Conservation (phyloP, 2,888 invertebrate species). For the Dasypogon diadema region DNA sequence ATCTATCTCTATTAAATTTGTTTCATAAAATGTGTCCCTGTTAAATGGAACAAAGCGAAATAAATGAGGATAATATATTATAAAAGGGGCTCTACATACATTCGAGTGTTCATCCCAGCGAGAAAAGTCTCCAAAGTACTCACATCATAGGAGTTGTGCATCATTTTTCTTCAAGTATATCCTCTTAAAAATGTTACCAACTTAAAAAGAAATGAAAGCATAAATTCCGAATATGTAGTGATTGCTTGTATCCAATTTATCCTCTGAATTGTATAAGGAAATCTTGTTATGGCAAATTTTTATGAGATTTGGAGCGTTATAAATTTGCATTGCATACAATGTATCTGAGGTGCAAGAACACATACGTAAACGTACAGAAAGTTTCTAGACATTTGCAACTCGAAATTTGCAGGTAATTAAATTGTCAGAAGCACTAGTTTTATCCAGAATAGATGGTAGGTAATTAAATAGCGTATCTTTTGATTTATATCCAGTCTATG, state of each 20-base stretch:
- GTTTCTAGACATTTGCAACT: no score
- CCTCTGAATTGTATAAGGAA: constrained; percentile 40
- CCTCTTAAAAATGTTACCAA: constrained; percentile 40
- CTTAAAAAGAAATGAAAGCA: constrained; percentile 47
- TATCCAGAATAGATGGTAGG: no score
- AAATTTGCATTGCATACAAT: constrained; percentile 17
- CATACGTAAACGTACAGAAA: no score
- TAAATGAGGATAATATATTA: constrained; percentile 42
- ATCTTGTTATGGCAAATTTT: constrained; percentile 40
- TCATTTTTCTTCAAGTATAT: constrained; percentile 37
- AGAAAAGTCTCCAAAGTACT: constrained; percentile 29
- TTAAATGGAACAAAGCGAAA: constrained; percentile 40
- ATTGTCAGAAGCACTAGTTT: no score
- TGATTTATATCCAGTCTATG: no score
- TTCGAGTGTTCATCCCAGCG: constrained; percentile 20
- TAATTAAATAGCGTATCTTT: no score
- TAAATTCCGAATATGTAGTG: constrained; percentile 36
- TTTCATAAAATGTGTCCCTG: constrained; percentile 41
- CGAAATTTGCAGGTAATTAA: no score
- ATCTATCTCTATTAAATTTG: constrained; percentile 32
- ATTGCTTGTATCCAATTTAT: constrained; percentile 43
- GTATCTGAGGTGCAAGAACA: constrained; percentile 11
- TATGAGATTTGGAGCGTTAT: constrained; percentile 33
- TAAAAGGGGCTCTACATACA: constrained; percentile 15
- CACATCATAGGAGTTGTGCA: constrained; percentile 6